Base-by-base conservation (phyloP, 1,140 invertebrate genomes). In the Calycopis cecrops region DNA sequence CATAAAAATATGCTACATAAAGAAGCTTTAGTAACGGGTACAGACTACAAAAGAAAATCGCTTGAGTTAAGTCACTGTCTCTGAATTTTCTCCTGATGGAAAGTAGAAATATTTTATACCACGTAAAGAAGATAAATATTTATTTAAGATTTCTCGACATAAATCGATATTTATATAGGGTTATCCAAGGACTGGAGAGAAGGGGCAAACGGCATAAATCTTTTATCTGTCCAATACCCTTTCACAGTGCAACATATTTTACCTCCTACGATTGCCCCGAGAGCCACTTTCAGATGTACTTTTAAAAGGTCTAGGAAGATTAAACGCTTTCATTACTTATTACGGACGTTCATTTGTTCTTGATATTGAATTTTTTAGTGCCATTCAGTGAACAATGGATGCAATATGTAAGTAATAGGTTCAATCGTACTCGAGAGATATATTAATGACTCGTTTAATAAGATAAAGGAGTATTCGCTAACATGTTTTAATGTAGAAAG, bases 211-310 rank as follows among this genome's bases (percentile, higher is more conserved):
- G 40, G 9, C 17, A 44, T 44, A 44, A 44, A 44, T 44, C 40
- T 44, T 44, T 44, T 44, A 44, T 18, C 40, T 44, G 40, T 44
- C 40, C 40, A 44, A 44, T 44, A 44, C 40, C 14, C 40, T 44
- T 44, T 44, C 14, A 16, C 12, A 44, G 40, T 44, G 40, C 40
- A 44, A 44, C 40, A 44, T 44, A 44, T 44, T 44, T 44, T 16
- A 44, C 40, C 14, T 44, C 16, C 16, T 16, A 44, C 14, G 40
- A 44, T 44, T 16, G 14, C 17, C 9, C 40, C 21, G 21, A 28
- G 12, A 44, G 40, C 40, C 17, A 44, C 40, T 44, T 44, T 17
- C 40, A 44, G 40, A 44, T 9, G 40, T 44, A 44, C 40, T 44
- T 17, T 44, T 44, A 44, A 44, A 44, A 44, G 40, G 40, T 44